Conservation (phyloP, 2,888 invertebrate species). For the Hemithea aestivaria region DNA sequence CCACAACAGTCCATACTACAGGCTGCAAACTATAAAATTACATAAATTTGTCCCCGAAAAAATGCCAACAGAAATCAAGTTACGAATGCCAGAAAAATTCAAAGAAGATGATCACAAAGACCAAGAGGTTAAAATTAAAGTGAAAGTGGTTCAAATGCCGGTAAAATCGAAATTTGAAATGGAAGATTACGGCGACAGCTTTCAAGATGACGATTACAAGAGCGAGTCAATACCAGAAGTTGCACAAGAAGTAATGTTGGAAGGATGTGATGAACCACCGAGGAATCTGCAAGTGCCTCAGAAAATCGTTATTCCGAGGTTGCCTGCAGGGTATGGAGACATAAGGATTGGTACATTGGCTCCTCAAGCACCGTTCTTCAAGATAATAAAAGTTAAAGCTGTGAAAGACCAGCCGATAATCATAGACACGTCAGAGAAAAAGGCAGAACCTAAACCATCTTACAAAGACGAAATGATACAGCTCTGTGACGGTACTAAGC, state of each 20-base stretch:
- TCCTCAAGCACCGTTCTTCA: slow-evolving; percentile 57
- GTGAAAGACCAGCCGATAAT: slow-evolving; percentile 24
- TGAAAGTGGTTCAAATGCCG: slow-evolving; percentile 36
- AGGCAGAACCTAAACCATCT: not conserved
- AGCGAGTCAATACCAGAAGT: slow-evolving; percentile 52
- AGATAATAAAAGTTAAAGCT: slow-evolving; percentile 58
- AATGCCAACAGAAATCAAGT: slow-evolving; percentile 8
- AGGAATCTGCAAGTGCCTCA: slow-evolving; percentile 26
- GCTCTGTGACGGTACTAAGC: slow-evolving; percentile 51
- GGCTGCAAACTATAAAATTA: slow-evolving; percentile 43
- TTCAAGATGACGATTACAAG: slow-evolving; percentile 25
- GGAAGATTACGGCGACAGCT: slow-evolving; percentile 20
- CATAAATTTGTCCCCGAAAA: slow-evolving; percentile 37
- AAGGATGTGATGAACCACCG: slow-evolving; percentile 36
- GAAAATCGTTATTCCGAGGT: slow-evolving; percentile 46
- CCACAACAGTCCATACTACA: slow-evolving; percentile 15
- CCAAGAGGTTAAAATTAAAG: slow-evolving; percentile 32
- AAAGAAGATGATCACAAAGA: slow-evolving; percentile 30
- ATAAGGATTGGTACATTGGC: slow-evolving; percentile 55
- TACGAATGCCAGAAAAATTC: slow-evolving; percentile 52
- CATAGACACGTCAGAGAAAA: slow-evolving; percentile 4
- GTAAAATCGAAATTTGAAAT: slow-evolving; percentile 7
- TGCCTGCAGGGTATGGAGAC: slow-evolving; percentile 38
- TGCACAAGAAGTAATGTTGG: slow-evolving; percentile 58
- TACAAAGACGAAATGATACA: slow-evolving; percentile 24